Percentiles rank a stretch among this genome's conserved stretches.
Evolutionary conservation across 2,113 vertebrate genomes (phyloP).

Genomic region (Limnothrissa miodon): DNA sequence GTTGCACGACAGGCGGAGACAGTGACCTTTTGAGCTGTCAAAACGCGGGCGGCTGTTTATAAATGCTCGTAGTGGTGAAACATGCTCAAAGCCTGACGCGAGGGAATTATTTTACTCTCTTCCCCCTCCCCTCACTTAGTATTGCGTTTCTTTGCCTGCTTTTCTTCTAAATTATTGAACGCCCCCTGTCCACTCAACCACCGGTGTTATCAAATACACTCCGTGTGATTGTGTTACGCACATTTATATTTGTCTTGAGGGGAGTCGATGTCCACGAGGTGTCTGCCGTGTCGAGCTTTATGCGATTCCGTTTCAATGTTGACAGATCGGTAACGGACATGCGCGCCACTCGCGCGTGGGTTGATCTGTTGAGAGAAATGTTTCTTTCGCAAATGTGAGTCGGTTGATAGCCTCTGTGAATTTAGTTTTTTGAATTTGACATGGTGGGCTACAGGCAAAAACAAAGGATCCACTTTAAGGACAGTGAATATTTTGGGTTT

Average conservation of each 20-base stretch:
- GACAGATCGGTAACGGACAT: constrained; percentile 17
- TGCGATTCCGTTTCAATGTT: constrained; percentile 24
- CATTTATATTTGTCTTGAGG: constrained; percentile 18
- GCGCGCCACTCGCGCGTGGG: constrained; percentile 17
- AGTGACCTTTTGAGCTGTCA: constrained; percentile 55
- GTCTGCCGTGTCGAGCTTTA: not conserved
- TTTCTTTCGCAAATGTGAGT: not conserved
- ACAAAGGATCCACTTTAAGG: not conserved
- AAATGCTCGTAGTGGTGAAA: constrained; percentile 38
- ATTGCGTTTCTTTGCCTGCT: constrained; percentile 31
- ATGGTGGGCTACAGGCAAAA: not conserved
- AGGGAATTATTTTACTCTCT: constrained; percentile 43
- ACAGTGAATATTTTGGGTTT: not conserved
- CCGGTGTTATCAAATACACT: not conserved
- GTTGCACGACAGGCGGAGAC: constrained; percentile 21
- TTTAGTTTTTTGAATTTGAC: not conserved
- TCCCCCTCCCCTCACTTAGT: constrained; percentile 15
- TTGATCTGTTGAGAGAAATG: constrained; percentile 1
- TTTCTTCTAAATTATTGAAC: constrained; percentile 22
- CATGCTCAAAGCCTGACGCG: constrained; percentile 52
- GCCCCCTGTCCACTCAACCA: not conserved
- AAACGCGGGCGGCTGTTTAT: constrained; percentile 51
- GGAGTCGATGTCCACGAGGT: constrained; percentile 5
- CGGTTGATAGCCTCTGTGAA: not conserved
- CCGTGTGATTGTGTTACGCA: constrained; percentile 11